These are phyloP conservation scores for Phthorimaea operculella DNA, from an alignment of 1,140 invertebrate genomes.

Conservation along the genomic window DNA sequence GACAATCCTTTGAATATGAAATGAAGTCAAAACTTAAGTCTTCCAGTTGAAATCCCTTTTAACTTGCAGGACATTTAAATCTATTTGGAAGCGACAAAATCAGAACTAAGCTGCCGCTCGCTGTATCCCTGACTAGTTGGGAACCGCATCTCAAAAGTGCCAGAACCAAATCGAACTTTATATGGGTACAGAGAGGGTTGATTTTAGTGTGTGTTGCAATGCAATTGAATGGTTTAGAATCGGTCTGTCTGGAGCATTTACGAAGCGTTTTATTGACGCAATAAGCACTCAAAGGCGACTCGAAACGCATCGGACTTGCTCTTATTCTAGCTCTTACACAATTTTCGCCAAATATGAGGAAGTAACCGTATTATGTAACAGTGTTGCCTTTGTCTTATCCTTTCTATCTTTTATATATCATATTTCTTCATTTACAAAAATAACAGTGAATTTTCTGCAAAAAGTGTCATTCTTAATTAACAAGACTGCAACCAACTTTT, in stretches of 20 bases:
- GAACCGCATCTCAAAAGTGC: neutral
- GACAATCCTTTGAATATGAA: conserved; percentile 1
- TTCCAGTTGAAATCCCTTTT: conserved; percentile 1
- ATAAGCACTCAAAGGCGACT: conserved; percentile 31
- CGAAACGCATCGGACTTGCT: neutral
- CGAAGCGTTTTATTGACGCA: conserved; percentile 48
- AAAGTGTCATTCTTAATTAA: too few relatives aligned
- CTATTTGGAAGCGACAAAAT: conserved; percentile 8
- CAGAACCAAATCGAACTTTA: neutral
- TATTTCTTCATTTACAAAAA: too few relatives aligned
- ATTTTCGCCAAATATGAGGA: neutral
- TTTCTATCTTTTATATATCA: too few relatives aligned
- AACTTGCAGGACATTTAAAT: conserved; percentile 39
- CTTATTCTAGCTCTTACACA: neutral
- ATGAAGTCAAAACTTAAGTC: conserved; percentile 4
- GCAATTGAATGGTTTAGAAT: neutral
- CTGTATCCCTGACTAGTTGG: neutral
- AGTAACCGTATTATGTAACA: neutral
- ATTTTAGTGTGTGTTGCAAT: neutral
- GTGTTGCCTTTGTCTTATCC: neutral
- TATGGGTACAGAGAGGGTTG: neutral
- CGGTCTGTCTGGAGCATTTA: conserved; percentile 9
- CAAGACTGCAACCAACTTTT: too few relatives aligned
- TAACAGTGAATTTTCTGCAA: too few relatives aligned
- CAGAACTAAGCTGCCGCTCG: neutral